Percentiles rank a stretch among this genome's conserved stretches.
Conservation (phyloP, 2,888 invertebrate species). For the Panopea generosa region DNA sequence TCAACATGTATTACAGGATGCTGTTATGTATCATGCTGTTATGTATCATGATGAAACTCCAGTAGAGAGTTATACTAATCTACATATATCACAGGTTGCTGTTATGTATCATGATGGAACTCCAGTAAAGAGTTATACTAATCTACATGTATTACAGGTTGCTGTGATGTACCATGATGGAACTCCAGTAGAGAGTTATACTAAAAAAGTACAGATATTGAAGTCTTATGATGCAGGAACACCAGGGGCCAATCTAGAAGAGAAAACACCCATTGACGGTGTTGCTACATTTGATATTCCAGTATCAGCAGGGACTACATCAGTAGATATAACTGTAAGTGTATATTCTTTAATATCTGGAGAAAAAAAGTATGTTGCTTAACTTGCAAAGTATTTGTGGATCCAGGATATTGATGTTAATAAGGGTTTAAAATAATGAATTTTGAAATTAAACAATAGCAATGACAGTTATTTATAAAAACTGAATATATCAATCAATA, state of each 20-base stretch:
- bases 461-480: too few species aligned
- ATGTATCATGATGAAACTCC: too few species aligned
- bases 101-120: conserved; percentile 91
- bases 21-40: too few species aligned
- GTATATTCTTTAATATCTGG: not conserved
- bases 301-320: conserved; percentile 63
- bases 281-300: conserved; percentile 77
- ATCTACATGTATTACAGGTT: conserved; percentile 88
- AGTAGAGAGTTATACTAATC: too few species aligned
- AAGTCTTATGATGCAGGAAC: conserved; percentile 43
- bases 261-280: conserved; percentile 76
- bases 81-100: too few species aligned
- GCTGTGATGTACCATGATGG: conserved; percentile 96
- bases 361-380: too few species aligned
- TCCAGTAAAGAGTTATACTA: conserved; percentile 61
- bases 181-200: conserved; percentile 86
- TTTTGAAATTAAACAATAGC: too few species aligned
- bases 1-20: too few species aligned
- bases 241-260: conserved; percentile 43
- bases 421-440: too few species aligned
- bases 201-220: conserved; percentile 68
- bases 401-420: too few species aligned
- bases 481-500: too few species aligned
- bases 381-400: too few species aligned
- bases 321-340: conserved; percentile 74